Percentiles rank a stretch among this genome's conserved stretches.
Evolutionary conservation across 2,113 vertebrate species (phyloP).

Genomic region (Centrocercus urophasianus): DNA sequence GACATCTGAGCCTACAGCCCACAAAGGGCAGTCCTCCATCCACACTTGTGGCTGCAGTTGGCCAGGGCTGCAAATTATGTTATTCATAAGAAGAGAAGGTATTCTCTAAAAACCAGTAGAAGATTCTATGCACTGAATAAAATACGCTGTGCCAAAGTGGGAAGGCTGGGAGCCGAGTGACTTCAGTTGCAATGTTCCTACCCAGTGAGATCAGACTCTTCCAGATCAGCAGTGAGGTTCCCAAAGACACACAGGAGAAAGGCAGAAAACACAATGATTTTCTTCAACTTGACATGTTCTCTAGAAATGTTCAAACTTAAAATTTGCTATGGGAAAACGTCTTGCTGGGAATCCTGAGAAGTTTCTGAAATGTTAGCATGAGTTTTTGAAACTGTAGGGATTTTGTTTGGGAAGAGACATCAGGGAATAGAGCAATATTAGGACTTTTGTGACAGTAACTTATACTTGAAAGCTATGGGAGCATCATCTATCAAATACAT

Average conservation of each 20-base stretch:
- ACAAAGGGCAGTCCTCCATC: not conserved
- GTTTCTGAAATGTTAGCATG: not conserved
- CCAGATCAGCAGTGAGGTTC: not conserved
- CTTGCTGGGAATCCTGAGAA: not conserved
- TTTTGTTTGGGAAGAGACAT: not conserved
- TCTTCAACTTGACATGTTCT: not conserved
- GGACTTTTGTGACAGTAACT: not conserved
- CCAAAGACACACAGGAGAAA: not conserved
- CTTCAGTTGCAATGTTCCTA: not conserved
- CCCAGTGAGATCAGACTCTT: not conserved
- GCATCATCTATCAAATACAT: not conserved
- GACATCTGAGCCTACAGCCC: not conserved
- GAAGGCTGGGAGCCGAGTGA: not conserved
- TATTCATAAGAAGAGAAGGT: not conserved
- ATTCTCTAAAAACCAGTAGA: not conserved
- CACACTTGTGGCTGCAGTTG: not conserved
- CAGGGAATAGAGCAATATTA: not conserved
- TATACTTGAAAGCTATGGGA: not conserved
- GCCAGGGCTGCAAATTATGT: not conserved
- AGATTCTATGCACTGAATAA: not conserved
- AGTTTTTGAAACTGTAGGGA: not conserved
- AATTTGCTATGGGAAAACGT: not conserved
- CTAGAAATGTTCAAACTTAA: not conserved
- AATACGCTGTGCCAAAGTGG: fast-evolving
- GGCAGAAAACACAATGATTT: not conserved